Evolutionary conservation across 2,888 invertebrate species (phyloP), one percentile per base, ranked within the genome.

Genomic region (Drosophila fungiperda): DNA sequence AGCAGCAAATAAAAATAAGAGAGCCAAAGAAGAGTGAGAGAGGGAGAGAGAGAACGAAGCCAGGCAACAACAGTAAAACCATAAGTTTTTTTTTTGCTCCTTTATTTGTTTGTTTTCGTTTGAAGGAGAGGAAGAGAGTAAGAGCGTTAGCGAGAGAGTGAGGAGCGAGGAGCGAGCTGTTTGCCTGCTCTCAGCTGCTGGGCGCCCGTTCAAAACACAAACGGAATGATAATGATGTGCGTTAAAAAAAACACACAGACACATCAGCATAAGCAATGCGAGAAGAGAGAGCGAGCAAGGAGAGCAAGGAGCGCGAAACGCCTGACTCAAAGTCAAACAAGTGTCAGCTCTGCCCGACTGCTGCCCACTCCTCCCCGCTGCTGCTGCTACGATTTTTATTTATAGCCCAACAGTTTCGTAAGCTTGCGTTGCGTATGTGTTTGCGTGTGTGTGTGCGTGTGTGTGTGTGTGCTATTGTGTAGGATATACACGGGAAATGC

Each of bases 221-320:
- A 91, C 88, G 91, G 90, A 90, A 90, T 90, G 91, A 91, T 91
- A 90, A 90, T 90, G 90, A 90, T 90, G 88, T 91, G 90, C 85
- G 85, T 87, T 81, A 76, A 87, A 86, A 82, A 86, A 80, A 76
- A 88, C 76, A 78, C 62, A 79, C 62, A 66, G 74, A 78, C 57
- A 83, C 50, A 61, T 38, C 45, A 66, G 61, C 75, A 45, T 58
- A 62, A 57, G 59, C n/a, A 53, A 20, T 45, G 36, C 15, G 59
- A 20, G 15, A 36, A 42, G 23, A 64, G 40, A 8, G 40, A 8
- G 33, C 32, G n/a, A 26, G 32, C 23, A 23, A 12, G 59, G 9
- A 35, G 11, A 32, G 42, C 48, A 26, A 40, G 35, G 35, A 23
- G 35, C 23, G 35, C 4, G 32, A 33, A 26, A 26, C 80, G 80